phyloP scores from a whole-genome alignment of 2,113 vertebrate genomes.

The Nestor notabilis region DNA sequence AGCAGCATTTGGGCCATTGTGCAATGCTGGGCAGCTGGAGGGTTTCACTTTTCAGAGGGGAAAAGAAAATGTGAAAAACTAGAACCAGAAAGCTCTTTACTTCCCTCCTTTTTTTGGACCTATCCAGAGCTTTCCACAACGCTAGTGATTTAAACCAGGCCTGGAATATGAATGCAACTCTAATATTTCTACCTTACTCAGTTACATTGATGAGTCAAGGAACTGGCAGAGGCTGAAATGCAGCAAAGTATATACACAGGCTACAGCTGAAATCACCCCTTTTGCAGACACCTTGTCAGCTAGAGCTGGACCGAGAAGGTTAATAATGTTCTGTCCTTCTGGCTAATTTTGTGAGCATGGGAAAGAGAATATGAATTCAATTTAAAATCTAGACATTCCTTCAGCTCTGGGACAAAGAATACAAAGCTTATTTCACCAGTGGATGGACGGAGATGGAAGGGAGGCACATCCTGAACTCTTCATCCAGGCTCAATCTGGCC shows the following conservation, averaged over 20 bases:
- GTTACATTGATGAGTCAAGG: conserved; percentile 62
- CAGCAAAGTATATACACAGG: background rate
- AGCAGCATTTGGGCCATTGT: conserved; percentile 60
- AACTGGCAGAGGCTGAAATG: conserved; percentile 25
- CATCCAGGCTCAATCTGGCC: background rate
- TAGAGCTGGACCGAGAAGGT: background rate
- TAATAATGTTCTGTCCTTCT: background rate
- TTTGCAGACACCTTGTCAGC: conserved; percentile 11
- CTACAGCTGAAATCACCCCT: background rate
- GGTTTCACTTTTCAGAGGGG: conserved; percentile 77
- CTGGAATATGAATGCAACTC: conserved; percentile 67
- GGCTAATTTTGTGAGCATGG: background rate
- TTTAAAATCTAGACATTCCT: conserved; percentile 62
- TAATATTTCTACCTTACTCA: conserved; percentile 70
- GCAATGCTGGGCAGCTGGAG: conserved; percentile 76
- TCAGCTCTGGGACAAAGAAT: conserved; percentile 45
- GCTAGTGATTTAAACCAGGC: conserved; percentile 78
- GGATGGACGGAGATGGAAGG: background rate
- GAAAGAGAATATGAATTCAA: conserved; percentile 33
- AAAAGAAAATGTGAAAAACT: conserved; percentile 71
- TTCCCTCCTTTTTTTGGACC: conserved; percentile 28
- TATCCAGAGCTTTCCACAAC: conserved; percentile 74
- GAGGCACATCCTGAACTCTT: background rate
- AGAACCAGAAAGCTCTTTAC: conserved; percentile 78
- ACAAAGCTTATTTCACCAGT: conserved; percentile 41